phyloP scores from a whole-genome alignment of 2,113 vertebrate genomes.

The Sander lucioperca region DNA sequence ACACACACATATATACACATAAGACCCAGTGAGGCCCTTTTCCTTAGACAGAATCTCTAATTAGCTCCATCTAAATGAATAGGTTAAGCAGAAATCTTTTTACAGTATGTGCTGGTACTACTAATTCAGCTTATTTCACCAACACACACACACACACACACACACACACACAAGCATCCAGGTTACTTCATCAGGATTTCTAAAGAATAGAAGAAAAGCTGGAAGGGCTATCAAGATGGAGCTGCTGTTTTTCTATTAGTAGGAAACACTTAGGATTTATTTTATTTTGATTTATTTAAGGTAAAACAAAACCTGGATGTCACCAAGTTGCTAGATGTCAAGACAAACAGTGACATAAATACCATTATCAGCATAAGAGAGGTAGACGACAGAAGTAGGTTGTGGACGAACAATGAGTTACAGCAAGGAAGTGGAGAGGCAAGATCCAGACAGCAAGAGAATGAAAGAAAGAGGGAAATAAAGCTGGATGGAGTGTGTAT shows the following conservation, averaged over 20 bases:
- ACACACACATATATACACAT: conserved; percentile 37
- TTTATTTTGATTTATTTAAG: neutral
- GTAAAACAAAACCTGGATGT: neutral
- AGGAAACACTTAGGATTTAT: neutral
- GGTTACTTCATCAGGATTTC: conserved; percentile 2
- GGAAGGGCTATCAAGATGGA: neutral
- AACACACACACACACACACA: conserved; percentile 5
- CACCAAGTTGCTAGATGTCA: neutral
- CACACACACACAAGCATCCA: neutral
- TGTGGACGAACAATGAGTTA: neutral
- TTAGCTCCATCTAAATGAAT: conserved; percentile 73
- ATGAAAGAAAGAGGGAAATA: neutral
- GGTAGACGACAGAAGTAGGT: neutral
- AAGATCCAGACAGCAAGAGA: neutral
- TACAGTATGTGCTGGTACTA: conserved; percentile 44
- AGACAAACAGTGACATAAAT: neutral
- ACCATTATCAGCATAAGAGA: neutral
- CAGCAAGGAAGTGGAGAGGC: neutral
- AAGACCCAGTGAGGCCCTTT: conserved; percentile 43
- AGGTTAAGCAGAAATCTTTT: conserved; percentile 59
- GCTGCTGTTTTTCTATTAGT: neutral
- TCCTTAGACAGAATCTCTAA: conserved; percentile 67
- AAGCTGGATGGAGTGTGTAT: neutral
- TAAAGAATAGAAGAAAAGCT: neutral
- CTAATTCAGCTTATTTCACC: conserved; percentile 49